Base-by-base conservation (phyloP, 2,797 vertebrate species). In the Helarctos malayanus region DNA sequence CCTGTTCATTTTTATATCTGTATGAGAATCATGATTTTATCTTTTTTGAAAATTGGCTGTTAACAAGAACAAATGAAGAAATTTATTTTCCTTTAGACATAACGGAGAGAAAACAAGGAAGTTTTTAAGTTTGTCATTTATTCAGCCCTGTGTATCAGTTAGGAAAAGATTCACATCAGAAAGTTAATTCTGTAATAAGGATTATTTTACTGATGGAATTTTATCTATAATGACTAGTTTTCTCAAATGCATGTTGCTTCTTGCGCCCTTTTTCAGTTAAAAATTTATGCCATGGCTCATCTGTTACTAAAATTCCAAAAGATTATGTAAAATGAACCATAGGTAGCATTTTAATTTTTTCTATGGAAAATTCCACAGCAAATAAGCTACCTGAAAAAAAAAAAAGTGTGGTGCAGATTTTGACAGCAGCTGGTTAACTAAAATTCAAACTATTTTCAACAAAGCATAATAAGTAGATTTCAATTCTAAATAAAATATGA, bases 271-370 rank as follows among this genome's bases (percentile, higher is more conserved):
- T 78, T 95, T 38, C 49, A 89, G 23, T 82, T 10, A 81, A 93
- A 93, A 52, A 57, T 47, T 81, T 47, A 92, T 2, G 32, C 18
- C 54, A 29, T 78, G 6, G 2, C 14, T 95, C 68, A 71, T 71
- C 27, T 80, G 45, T 94, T 90, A 80, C 27, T 71, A 41, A 93
- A 95, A 88, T 92, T 89, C 3, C 23, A 90, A 93, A 94, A 95
- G 23, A 87, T 32, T 61, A 32, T 90, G 27, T 81, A 78, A 97
- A 96, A 97, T 97, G 59, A 97, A 98, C 94, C 57, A 97, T 57
- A 97, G 56, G 78, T 59, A 95, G 59, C 27, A 23, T 94, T 95
- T 97, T 97, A 56, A 97, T 85, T 69, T 97, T 97, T 93, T 89
- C 95, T 96, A 81, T 41, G 93, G 81, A 69, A 89, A 91, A 12